A percentile compares a stretch with the other conserved stretches of the same genome.
These are phyloP conservation scores for Tetragnatha versicolor DNA, from an alignment of 1,140 invertebrate species.

Conservation along the genomic window DNA sequence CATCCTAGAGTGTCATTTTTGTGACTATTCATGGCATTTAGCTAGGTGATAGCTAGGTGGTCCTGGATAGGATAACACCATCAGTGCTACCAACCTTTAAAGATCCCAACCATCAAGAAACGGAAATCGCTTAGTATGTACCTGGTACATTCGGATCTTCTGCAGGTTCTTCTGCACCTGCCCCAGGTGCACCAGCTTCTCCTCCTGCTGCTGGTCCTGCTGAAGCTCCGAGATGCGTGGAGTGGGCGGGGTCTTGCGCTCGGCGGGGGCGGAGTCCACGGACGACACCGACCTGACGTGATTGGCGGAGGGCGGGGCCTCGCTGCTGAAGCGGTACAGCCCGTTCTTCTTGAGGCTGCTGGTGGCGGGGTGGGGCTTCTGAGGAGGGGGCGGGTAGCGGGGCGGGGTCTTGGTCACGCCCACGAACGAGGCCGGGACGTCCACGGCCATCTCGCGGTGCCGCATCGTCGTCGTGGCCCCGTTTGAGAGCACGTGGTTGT, in stretches of 20 bases:
- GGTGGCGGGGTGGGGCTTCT: constrained; percentile 30
- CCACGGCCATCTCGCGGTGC: constrained; percentile 91
- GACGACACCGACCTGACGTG: constrained; percentile 36
- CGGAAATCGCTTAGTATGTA: too few relatives aligned
- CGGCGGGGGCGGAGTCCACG: neutral
- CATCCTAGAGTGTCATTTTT: too few relatives aligned
- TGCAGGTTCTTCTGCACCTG: constrained; percentile 88
- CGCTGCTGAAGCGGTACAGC: constrained; percentile 25
- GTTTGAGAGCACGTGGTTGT: constrained; percentile 2
- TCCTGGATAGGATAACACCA: too few relatives aligned
- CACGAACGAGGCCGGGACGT: constrained; percentile 94
- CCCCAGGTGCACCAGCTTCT: constrained; percentile 66
- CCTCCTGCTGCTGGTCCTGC: neutral
- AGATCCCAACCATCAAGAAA: too few relatives aligned
- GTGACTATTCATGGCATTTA: too few relatives aligned
- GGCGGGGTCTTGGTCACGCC: constrained; percentile 88
- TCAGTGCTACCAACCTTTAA: too few relatives aligned
- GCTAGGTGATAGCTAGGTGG: too few relatives aligned
- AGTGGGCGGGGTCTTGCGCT: constrained; percentile 32
- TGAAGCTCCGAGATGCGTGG: constrained; percentile 34
- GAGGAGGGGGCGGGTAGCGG: constrained; percentile 38
- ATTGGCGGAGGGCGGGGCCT: neutral
- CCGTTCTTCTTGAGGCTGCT: constrained; percentile 51
- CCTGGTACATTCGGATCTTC: constrained; percentile 89
- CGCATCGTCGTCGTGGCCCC: neutral